These are phyloP conservation scores for Oedothorax gibbosus DNA, from an alignment of 1,140 invertebrate genomes.

Conservation along the genomic window DNA sequence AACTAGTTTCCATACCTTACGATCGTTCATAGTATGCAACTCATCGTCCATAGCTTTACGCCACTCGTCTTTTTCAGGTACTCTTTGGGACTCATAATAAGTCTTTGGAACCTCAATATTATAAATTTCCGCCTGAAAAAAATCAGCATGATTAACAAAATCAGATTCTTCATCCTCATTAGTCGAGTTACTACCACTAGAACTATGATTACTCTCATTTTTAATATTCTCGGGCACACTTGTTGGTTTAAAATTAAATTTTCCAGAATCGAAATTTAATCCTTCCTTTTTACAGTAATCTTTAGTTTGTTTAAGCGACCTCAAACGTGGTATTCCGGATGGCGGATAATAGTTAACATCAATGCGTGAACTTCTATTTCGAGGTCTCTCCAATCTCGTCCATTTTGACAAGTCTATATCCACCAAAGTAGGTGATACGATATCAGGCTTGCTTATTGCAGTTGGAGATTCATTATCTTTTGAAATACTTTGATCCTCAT, in stretches of 20 bases:
- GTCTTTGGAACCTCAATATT: neutral
- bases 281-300: neutral
- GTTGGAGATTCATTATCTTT: too few relatives aligned
- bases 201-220: neutral
- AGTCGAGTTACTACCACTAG: too few relatives aligned
- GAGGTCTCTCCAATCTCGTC: neutral
- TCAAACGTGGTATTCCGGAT: neutral
- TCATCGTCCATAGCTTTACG: slow-evolving; percentile 43
- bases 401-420: neutral
- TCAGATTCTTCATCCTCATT: neutral
- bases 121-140: neutral
- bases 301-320: neutral
- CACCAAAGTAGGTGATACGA: neutral
- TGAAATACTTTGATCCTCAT: neutral
- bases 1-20: slow-evolving; percentile 14
- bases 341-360: neutral
- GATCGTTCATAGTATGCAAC: neutral
- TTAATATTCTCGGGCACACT: too few relatives aligned
- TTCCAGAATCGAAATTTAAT: neutral
- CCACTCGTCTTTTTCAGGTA: neutral
- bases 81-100: neutral
- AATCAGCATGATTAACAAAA: neutral
- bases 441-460: neutral
- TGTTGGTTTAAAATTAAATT: neutral
- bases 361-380: neutral